These are phyloP conservation scores for Diacarnus erythraeanus DNA, from an alignment of 37 sponge, comb jelly and placozoan genomes.

Conservation along the genomic window DNA sequence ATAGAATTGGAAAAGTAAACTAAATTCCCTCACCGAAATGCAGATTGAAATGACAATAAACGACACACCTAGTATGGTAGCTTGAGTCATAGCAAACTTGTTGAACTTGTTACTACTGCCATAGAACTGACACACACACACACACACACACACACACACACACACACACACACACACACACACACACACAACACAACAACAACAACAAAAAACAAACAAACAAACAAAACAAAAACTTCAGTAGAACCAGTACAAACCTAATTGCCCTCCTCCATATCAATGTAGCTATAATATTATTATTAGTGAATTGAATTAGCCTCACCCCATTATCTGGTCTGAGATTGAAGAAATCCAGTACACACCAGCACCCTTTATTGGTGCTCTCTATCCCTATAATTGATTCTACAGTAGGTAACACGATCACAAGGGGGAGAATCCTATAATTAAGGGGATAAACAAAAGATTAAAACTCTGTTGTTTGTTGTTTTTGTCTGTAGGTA, in stretches of 20 bases:
- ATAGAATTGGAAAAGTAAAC: no score
- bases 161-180: no score
- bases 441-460: not conserved
- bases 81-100: slow-evolving; percentile 23
- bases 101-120: not conserved
- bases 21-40: slow-evolving; percentile 38
- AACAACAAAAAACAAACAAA: no score
- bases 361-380: slow-evolving; percentile 49
- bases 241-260: no score
- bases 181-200: no score
- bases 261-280: no score
- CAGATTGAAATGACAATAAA: slow-evolving; percentile 10
- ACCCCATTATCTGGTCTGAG: slow-evolving; percentile 64
- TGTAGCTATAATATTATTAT: no score
- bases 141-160: no score
- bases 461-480: not conserved
- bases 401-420: slow-evolving; percentile 48
- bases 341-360: slow-evolving; percentile 57
- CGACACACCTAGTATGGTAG: slow-evolving; percentile 13
- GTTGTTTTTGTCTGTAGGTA: no score
- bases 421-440: slow-evolving; percentile 34
- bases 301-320: no score
- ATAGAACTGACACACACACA: no score
- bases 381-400: slow-evolving; percentile 11
- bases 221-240: no score